Evolutionary conservation across 2,888 invertebrate species (phyloP), one percentile per base, ranked within the genome.

Genomic region (Andrena trimmerana): DNA sequence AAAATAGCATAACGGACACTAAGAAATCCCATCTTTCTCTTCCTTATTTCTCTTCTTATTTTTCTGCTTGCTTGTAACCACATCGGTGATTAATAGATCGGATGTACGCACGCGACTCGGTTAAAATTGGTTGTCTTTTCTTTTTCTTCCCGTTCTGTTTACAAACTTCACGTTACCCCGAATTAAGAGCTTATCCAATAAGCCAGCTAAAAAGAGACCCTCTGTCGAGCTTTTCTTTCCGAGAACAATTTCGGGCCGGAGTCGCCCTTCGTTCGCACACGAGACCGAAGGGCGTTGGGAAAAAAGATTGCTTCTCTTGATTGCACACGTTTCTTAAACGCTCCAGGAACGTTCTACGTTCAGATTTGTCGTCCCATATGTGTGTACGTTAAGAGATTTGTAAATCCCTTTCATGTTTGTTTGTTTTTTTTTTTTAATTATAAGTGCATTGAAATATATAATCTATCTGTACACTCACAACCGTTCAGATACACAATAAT

Each of bases 401-500:
- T 90, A 88, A 88, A 79, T 88, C 65, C 69, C 42, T 42, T 42
- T 1, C 0, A 2, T 36, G 36, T 10, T 36, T 42, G 10, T 13
- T 42, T 13, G 0, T 5, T 42, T 10, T 42, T 42, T 13, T 42
- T 77, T 71, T 83, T 84, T 90, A 90, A 89, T 71, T 54, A 90
- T 88, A 88, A 90, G 85, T 91, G 89, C 87, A 90, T 91, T 88
- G 81, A 86, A 91, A 89, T 88, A 78, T 92, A 91, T 89, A 90
- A 92, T 90, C 90, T 92, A 93, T 92, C 91, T 92, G 92, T 92
- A 92, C 92, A 93, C 89, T 92, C 91, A 92, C 92, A 92, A 93
- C 92, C 91, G 91, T 92, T 92, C 92, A 92, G 84, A 92, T 92
- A 92, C 91, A 91, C 87, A 92, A 93, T 93, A 92, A 92, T 92